Evolutionary conservation across 2,888 invertebrate genomes (phyloP), one percentile per base, ranked within the genome.

Genomic region (Mesoligia furuncula): DNA sequence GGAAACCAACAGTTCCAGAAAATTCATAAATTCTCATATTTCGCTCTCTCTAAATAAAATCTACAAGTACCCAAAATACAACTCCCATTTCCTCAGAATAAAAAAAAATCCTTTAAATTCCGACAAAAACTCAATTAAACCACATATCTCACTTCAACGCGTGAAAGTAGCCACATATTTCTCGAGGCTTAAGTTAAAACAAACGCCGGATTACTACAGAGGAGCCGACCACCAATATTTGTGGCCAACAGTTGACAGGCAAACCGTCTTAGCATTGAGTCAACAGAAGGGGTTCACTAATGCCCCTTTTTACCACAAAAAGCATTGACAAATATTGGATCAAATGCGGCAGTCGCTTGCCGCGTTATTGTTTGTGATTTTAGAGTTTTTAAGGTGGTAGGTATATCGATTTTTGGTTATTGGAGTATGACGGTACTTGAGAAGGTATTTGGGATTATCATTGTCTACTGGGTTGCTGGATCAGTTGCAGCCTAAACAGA

Each of bases 251-350:
- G 95, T 96, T 95, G 95, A 96, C 96, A 95, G 92, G 95, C 93
- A 96, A 96, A 96, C 96, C 95, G 96, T 94, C 96, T 96, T 95
- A 96, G 94, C 93, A 90, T 93, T 91, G 92, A 87, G 94, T 93
- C 94, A 95, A 96, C 95, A 96, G 92, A 96, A 96, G 96, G 96
- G 96, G 95, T 95, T 88, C 95, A 94, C 95, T 96, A 96, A 96
- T 96, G 96, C 95, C 95, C 95, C 96, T 96, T 96, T 96, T 96
- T 96, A 95, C 94, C 90, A 95, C 94, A 96, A 96, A 96, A 96
- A 95, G 95, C 93, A 91, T 93, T 85, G 92, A 91, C 93, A 95
- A 95, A 96, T 93, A 95, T 93, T 93, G 92, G 92, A 87, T 87
- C 91, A 92, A 92, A 93, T 90, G 92, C 91, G 89, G 91, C 92